Conservation (phyloP, 2,888 invertebrate genomes). For the Microctonus hyperodae region DNA sequence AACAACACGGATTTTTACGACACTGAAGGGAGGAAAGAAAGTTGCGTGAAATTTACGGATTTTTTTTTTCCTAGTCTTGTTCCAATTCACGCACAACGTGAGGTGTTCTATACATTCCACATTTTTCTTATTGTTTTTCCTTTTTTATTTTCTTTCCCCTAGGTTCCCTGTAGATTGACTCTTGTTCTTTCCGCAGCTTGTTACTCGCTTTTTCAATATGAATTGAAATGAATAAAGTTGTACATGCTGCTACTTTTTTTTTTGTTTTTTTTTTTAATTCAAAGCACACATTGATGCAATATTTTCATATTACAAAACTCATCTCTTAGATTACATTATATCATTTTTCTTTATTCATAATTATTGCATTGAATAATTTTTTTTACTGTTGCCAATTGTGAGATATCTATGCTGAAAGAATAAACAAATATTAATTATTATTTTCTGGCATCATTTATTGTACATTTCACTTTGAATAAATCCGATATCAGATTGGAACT, state of each 20-base stretch:
- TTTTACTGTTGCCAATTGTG: too few relatives aligned
- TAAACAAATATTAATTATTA: not conserved
- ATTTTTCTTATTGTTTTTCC: not conserved
- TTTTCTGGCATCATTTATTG: not conserved
- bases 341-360: too few relatives aligned
- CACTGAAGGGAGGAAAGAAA: not conserved
- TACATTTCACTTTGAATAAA: not conserved
- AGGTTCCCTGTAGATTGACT: not conserved
- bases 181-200: not conserved
- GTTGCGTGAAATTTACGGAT: constrained; percentile 1
- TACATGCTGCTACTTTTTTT: not conserved
- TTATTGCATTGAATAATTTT: too few relatives aligned
- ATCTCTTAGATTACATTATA: too few relatives aligned
- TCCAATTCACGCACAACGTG: not conserved
- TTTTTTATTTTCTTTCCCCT: not conserved
- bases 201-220: not conserved
- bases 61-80: not conserved
- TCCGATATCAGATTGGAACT: not conserved
- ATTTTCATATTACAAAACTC: too few relatives aligned
- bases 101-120: not conserved
- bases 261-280: too few relatives aligned
- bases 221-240: not conserved
- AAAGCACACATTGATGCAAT: too few relatives aligned
- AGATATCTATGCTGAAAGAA: too few relatives aligned
- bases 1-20: not conserved